phyloP scores from a whole-genome alignment of 2,888 invertebrate species.

The Drepana falcataria region DNA sequence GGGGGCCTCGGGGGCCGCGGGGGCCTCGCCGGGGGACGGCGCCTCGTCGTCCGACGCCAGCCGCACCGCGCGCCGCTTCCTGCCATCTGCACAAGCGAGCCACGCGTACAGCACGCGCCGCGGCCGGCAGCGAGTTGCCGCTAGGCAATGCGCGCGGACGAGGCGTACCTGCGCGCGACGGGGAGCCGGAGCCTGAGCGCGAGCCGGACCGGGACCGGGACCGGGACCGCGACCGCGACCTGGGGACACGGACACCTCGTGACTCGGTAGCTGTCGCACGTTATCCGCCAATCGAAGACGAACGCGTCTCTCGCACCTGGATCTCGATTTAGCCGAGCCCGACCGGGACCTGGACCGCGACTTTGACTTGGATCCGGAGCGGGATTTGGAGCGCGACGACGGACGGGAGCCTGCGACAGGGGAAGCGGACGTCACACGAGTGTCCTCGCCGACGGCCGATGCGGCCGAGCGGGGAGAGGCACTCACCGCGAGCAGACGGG shows the following conservation, averaged over 20 bases:
- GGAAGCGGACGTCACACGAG: no score
- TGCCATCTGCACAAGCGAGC: constrained; percentile 35
- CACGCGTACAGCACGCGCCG: neutral
- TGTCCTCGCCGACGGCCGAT: no score
- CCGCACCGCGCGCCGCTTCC: constrained; percentile 71
- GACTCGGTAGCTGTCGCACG: neutral
- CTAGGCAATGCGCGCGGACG: no score
- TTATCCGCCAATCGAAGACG: neutral
- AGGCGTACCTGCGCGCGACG: constrained; percentile 40
- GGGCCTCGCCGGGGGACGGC: constrained; percentile 54
- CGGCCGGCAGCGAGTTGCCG: no score
- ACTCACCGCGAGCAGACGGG: no score
- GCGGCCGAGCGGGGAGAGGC: no score
- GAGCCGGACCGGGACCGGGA: constrained; percentile 40
- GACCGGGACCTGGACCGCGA: constrained; percentile 16
- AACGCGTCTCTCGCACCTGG: constrained; percentile 21
- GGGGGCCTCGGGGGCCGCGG: constrained; percentile 64
- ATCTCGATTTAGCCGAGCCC: constrained; percentile 36
- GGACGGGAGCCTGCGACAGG: constrained; percentile 19
- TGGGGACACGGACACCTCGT: neutral
- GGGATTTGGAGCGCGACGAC: constrained; percentile 31
- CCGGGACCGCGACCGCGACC: constrained; percentile 45
- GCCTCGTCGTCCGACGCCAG: constrained; percentile 80
- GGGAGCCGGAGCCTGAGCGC: constrained; percentile 38
- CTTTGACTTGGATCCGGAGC: constrained; percentile 27